These are phyloP conservation scores for Luehdorfia chinensis DNA, from an alignment of 1,140 invertebrate genomes.

Conservation along the genomic window DNA sequence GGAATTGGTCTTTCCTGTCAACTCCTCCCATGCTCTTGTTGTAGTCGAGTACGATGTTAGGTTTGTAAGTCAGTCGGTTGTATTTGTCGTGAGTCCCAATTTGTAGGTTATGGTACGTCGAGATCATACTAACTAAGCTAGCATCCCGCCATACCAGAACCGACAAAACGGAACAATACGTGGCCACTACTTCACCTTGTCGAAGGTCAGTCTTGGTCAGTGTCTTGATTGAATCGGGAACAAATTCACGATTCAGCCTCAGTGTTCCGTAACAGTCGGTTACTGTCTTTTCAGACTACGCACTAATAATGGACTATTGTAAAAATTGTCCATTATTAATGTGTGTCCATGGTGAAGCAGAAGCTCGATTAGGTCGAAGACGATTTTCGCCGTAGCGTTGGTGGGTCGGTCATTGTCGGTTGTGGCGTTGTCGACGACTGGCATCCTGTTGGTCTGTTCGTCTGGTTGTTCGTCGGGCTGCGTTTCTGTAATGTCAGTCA, in stretches of 20 bases:
- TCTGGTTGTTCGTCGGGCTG: too few relatives aligned
- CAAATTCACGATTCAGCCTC: too few relatives aligned
- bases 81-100: too few relatives aligned
- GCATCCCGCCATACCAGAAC: too few relatives aligned
- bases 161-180: conserved; percentile 14
- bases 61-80: too few relatives aligned
- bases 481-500: too few relatives aligned
- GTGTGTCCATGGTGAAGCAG: conserved; percentile 29
- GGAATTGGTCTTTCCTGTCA: too few relatives aligned
- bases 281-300: conserved; percentile 6
- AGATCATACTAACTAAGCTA: conserved; percentile 28
- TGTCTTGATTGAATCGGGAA: conserved; percentile 20
- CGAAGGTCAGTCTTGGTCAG: conserved; percentile 17
- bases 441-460: too few relatives aligned
- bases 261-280: conserved; percentile 15
- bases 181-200: conserved; percentile 21
- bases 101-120: too few relatives aligned
- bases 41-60: too few relatives aligned
- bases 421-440: too few relatives aligned
- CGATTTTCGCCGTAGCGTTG: conserved; percentile 22
- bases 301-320: not conserved
- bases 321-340: conserved; percentile 13
- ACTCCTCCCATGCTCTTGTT: too few relatives aligned
- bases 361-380: conserved; percentile 22
- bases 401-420: conserved; percentile 5